Base-by-base conservation (phyloP, 2,888 invertebrate species). In the Microchrysa polita region DNA sequence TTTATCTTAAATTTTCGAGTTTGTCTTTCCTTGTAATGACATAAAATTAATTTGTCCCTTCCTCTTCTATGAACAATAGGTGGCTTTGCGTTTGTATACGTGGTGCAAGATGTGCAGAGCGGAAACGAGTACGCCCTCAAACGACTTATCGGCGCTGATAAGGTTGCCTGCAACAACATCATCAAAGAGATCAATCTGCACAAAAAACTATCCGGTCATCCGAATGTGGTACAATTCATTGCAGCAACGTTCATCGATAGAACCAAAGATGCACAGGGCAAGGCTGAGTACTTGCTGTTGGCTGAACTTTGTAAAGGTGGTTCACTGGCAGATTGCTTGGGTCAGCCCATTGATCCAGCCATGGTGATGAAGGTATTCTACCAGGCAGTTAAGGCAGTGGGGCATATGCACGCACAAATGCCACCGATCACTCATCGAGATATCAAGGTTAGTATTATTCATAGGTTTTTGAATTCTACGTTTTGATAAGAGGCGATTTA, bases 381-480 rank as follows among this genome's bases (percentile, higher is more conserved):
- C 86, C 97, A 98, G 86, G 92, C 94, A 20, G 92, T 94, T 79
- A 89, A 89, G 78, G 95, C 97, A 48, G 93, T 98, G 12, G 92
- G 95, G 78, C 96, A 97, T 82, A 93, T 99, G 93, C 98, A 98
- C 82, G 89, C 88, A 53, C 95, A 95, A 84, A 88, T 88, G 60
- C 95, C 96, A 53, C 93, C 97, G n/a, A 92, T 98, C 75, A 92
- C 94, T 61, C 98, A 98, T 86, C 88, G 98, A 80, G 98, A 98
- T 88, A 90, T 98, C 80, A 98, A 98, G 88, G 90, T 93, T 85
- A 65, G 65, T 7, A n/a, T n/a, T n/a, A n/a, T n/a, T n/a, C n/a
- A n/a, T n/a, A n/a, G n/a, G n/a, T n/a, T n/a, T n/a, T n/a, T n/a
- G n/a, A n/a, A n/a, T n/a, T n/a, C n/a, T n/a, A n/a, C n/a, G n/a